Conservation (phyloP, 1,140 invertebrate genomes). For the Asobara japonica region DNA sequence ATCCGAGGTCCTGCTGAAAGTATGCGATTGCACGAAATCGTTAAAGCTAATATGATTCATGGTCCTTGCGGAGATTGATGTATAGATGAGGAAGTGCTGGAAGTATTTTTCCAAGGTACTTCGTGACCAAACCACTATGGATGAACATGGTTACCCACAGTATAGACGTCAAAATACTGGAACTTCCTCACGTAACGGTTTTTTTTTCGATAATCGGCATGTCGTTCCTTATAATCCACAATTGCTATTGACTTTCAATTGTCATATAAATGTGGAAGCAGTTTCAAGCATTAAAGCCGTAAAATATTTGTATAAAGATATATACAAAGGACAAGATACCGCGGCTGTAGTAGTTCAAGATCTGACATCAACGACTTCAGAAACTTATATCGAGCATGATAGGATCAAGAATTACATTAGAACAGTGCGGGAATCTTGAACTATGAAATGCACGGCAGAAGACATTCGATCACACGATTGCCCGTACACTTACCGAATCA, state of each 20-base stretch:
- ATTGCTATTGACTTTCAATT: slow-evolving; percentile 21
- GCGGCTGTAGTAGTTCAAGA: neutral
- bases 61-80: too few species aligned
- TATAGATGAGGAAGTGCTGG: slow-evolving; percentile 50
- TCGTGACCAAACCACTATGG: slow-evolving; percentile 39
- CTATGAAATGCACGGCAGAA: neutral
- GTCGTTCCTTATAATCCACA: slow-evolving; percentile 18
- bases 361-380: neutral
- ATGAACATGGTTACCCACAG: slow-evolving; percentile 32
- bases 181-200: neutral
- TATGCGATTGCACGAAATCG: slow-evolving; percentile 48
- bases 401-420: neutral
- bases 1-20: too few species aligned
- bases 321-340: slow-evolving; percentile 21
- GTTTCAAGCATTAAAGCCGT: slow-evolving; percentile 5
- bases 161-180: slow-evolving; percentile 22
- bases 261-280: slow-evolving; percentile 28
- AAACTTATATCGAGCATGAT: slow-evolving; percentile 27
- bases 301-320: slow-evolving; percentile 26
- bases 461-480: slow-evolving; percentile 13
- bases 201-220: slow-evolving; percentile 15
- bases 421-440: slow-evolving; percentile 1
- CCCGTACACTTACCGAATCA: slow-evolving; percentile 17
- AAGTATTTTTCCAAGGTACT: slow-evolving; percentile 55
- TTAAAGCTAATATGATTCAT: slow-evolving; percentile 58